phyloP scores from a whole-genome alignment of 2,113 vertebrate genomes.

The Oreotrochilus melanogaster region DNA sequence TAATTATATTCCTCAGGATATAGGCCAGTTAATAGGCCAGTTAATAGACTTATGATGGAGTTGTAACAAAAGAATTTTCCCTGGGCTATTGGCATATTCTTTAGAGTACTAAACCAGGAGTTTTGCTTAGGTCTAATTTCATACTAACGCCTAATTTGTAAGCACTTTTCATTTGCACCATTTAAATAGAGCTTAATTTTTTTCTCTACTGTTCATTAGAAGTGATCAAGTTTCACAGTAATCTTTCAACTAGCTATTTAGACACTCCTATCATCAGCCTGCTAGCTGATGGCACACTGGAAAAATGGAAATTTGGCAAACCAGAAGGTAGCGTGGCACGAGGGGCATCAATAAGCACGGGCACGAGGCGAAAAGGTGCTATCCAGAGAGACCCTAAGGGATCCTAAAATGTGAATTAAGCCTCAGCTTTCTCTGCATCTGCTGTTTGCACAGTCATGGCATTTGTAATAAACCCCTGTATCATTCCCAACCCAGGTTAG shows the following conservation, averaged over 20 bases:
- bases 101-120: background rate
- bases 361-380: background rate
- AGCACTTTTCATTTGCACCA: background rate
- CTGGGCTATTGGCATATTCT: background rate
- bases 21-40: background rate
- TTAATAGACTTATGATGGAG: background rate
- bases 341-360: background rate
- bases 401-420: background rate
- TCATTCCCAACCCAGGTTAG: background rate
- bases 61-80: background rate
- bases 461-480: background rate
- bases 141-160: background rate
- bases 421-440: background rate
- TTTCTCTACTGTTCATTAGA: background rate
- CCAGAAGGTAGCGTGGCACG: background rate
- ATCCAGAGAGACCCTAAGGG: background rate
- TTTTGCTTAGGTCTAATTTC: background rate
- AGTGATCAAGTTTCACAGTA: background rate
- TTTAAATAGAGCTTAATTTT: background rate
- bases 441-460: background rate
- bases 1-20: too few species aligned
- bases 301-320: background rate
- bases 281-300: background rate
- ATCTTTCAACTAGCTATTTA: background rate
- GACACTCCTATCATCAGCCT: background rate